Conservation (phyloP, 2,888 invertebrate genomes). For the Nebria brevicollis region DNA sequence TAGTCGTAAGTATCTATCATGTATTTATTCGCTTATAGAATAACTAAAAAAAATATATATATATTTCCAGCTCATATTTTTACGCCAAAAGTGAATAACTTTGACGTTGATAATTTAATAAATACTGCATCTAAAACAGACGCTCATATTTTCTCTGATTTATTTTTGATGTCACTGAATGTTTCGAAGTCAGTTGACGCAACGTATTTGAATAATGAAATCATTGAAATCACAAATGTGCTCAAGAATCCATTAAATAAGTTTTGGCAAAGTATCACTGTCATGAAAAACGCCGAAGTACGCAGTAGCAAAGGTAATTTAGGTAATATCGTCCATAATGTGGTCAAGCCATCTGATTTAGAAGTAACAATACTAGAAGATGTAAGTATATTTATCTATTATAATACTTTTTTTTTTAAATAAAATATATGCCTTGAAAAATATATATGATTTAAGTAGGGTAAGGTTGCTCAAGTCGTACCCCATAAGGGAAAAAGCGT, state of each 20-base stretch:
- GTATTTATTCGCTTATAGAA: not conserved
- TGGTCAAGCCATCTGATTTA: conserved; percentile 24
- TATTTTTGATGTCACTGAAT: conserved; percentile 9
- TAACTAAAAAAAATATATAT: conserved; percentile 11
- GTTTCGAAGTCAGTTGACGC: conserved; percentile 11
- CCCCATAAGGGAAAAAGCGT: no score
- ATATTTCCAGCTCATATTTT: conserved; percentile 26
- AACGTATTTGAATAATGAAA: conserved; percentile 17
- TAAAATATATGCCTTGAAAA: no score
- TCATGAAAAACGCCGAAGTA: conserved; percentile 27
- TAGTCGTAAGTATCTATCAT: conserved; percentile 5
- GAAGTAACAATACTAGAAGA: conserved; percentile 15
- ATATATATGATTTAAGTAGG: no score
- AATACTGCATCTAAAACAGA: conserved; percentile 24
- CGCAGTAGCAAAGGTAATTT: conserved; percentile 24
- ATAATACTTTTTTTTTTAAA: no score
- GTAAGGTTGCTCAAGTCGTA: no score
- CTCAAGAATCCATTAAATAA: conserved; percentile 16
- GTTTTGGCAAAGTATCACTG: conserved; percentile 23
- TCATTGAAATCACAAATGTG: conserved; percentile 4
- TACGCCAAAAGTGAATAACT: conserved; percentile 28
- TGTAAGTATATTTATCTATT: not conserved
- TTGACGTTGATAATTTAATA: conserved; percentile 18
- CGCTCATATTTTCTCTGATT: conserved; percentile 31
- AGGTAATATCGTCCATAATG: conserved; percentile 20